Conservation (phyloP, 2,113 vertebrate species). For the Podilymbus podiceps region DNA sequence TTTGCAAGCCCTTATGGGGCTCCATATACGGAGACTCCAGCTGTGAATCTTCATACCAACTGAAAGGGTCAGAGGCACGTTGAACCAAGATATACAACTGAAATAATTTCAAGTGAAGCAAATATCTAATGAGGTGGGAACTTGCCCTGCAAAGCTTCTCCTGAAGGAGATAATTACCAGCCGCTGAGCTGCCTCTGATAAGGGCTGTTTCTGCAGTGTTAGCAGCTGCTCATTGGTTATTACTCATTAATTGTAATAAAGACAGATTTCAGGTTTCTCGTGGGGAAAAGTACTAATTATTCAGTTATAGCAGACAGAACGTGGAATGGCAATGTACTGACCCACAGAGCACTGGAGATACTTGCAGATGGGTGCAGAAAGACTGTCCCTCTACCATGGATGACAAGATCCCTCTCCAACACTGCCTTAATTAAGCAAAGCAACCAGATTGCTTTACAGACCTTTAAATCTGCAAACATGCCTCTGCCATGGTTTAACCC, state of each 20-base stretch:
- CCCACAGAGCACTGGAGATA: background rate
- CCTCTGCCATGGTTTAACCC: background rate
- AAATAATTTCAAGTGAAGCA: background rate
- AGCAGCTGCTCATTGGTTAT: background rate
- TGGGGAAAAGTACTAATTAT: background rate
- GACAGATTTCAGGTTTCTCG: background rate
- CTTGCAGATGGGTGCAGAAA: background rate
- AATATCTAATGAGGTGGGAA: background rate
- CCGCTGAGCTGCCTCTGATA: background rate
- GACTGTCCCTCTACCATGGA: background rate
- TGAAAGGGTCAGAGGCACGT: background rate
- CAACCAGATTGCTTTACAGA: background rate
- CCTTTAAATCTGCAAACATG: background rate
- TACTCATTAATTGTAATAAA: background rate
- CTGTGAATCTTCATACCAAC: background rate
- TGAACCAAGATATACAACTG: background rate
- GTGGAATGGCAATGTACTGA: background rate
- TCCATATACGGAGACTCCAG: background rate
- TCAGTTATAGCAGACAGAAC: background rate
- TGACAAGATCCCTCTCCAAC: background rate
- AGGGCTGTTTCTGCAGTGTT: background rate
- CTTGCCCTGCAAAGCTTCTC: background rate
- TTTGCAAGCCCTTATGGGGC: background rate
- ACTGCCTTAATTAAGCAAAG: background rate
- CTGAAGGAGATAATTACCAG: background rate